phyloP scores from a whole-genome alignment of 2,888 invertebrate species.

The Drosophila histrio region DNA sequence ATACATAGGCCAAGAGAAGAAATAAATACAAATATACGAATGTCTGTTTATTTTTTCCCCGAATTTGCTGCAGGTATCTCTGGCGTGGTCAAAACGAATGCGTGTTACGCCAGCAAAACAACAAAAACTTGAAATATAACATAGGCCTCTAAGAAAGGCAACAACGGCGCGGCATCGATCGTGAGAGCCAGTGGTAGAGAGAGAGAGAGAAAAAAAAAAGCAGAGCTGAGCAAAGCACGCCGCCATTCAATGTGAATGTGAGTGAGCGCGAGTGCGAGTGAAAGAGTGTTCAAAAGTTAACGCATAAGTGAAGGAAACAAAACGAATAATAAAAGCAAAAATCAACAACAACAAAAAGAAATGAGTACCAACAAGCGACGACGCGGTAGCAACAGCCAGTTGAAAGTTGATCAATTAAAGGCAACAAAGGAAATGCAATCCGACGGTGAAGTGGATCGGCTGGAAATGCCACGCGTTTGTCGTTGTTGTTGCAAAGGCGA shows the following conservation, averaged over 20 bases:
- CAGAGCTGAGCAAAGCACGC: constrained; percentile 7
- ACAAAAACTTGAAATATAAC: neutral
- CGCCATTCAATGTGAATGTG: constrained; percentile 26
- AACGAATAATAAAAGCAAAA: neutral
- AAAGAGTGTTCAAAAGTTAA: constrained; percentile 19
- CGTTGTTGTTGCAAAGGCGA: constrained; percentile 66
- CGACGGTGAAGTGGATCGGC: neutral
- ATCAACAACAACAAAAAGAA: constrained; percentile 15
- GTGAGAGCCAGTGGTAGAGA: constrained; percentile 12
- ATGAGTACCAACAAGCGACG: constrained; percentile 49
- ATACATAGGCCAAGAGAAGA: neutral
- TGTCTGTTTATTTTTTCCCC: constrained; percentile 47
- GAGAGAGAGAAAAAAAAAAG: constrained; percentile 18
- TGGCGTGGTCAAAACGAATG: constrained; percentile 67
- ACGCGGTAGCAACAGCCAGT: constrained; percentile 22
- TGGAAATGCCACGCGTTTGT: constrained; percentile 57
- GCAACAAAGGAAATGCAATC: constrained; percentile 4
- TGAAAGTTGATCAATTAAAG: constrained; percentile 21
- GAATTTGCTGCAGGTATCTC: constrained; percentile 53
- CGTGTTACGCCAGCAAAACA: constrained; percentile 36
- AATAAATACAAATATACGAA: neutral
- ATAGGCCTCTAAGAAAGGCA: constrained; percentile 25
- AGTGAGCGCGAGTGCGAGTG: constrained; percentile 22
- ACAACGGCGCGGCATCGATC: constrained; percentile 16
- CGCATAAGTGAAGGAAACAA: constrained; percentile 42